Conservation (phyloP, 2,113 vertebrate genomes). For the Epinephelus cyanopodus region DNA sequence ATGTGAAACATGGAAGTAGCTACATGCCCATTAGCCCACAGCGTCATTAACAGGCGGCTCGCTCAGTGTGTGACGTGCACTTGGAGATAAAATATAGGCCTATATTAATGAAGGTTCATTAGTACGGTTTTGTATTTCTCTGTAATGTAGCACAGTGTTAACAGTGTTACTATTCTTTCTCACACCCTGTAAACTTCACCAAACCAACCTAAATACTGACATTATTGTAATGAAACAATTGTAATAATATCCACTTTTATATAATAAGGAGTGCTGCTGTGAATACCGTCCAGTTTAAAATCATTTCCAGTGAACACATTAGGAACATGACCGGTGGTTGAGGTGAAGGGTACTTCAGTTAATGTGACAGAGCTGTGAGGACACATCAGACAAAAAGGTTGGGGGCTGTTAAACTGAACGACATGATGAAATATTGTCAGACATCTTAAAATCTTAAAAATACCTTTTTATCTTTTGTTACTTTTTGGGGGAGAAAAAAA, state of each 20-base stretch:
- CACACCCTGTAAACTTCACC: neutral
- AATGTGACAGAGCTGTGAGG: neutral
- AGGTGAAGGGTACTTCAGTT: neutral
- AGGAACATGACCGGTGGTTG: neutral
- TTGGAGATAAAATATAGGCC: no score
- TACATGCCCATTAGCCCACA: no score
- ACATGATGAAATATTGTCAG: neutral
- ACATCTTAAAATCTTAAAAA: neutral
- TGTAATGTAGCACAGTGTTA: no score
- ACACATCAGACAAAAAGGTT: neutral
- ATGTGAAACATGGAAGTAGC: no score
- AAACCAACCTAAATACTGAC: neutral
- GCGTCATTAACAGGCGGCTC: no score
- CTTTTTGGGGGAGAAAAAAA: neutral
- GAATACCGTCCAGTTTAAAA: neutral
- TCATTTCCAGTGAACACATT: neutral
- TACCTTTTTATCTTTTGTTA: neutral
- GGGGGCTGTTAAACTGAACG: neutral
- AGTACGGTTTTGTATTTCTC: no score
- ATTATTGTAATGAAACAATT: neutral
- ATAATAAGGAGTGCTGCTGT: neutral
- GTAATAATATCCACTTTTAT: neutral
- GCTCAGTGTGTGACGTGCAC: no score
- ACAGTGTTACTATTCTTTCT: no score
- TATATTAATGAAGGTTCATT: no score